phyloP scores from a whole-genome alignment of 37 sponge, comb jelly and placozoan species.

The Amphimedon queenslandica region DNA sequence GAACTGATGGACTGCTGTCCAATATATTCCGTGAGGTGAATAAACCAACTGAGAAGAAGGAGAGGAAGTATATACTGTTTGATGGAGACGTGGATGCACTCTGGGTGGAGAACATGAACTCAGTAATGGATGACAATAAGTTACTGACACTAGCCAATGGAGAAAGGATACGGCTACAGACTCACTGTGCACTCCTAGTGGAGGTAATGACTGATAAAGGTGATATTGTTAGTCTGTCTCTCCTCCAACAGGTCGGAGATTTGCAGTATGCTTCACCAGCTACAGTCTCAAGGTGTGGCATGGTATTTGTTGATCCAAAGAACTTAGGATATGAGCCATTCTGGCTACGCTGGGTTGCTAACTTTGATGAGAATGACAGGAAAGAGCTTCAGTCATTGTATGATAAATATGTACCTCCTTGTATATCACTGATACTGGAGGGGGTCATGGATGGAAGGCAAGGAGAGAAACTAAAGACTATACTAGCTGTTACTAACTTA shows the following conservation, averaged over 20 bases:
- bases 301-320: constrained; percentile 99
- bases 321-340: constrained; percentile 93
- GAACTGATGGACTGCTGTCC: constrained; percentile 99
- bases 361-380: constrained; percentile 54
- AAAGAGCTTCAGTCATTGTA: constrained; percentile 65
- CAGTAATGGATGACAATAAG: constrained; percentile 99
- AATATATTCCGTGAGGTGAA: constrained; percentile 99
- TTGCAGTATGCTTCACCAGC: constrained; percentile 99
- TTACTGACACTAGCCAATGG: constrained; percentile 98
- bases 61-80: constrained; percentile 91
- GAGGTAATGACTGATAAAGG: constrained; percentile 57
- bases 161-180: constrained; percentile 95
- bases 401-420: constrained; percentile 88
- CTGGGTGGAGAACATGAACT: constrained; percentile 99
- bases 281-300: constrained; percentile 98
- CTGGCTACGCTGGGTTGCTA: constrained; percentile 89
- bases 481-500: constrained; percentile 90
- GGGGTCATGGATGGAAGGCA: constrained; percentile 88
- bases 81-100: constrained; percentile 99
- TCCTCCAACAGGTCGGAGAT: constrained; percentile 70
- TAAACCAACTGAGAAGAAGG: constrained; percentile 97
- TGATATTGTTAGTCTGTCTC: background rate
- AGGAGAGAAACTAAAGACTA: constrained; percentile 87
- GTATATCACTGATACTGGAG: constrained; percentile 83
- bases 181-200: constrained; percentile 95